phyloP scores from a whole-genome alignment of 2,797 vertebrate species.

The Spheniscus humboldti region DNA sequence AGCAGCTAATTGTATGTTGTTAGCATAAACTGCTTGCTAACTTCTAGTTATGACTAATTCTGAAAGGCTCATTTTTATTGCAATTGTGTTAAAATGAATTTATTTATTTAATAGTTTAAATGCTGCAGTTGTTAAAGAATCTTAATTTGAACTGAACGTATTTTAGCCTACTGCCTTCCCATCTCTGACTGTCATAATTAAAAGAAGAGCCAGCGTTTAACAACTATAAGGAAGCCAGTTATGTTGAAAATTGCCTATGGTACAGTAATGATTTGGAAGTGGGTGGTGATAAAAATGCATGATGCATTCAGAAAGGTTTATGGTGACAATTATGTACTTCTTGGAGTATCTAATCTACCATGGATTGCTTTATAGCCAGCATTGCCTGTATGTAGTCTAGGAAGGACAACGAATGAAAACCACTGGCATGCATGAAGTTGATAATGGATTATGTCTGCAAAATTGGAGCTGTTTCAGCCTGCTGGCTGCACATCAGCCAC shows the following conservation, averaged over 20 bases:
- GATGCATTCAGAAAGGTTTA: background rate
- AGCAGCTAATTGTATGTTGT: background rate
- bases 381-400: background rate
- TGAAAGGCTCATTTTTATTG: conserved; percentile 13
- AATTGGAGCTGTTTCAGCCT: background rate
- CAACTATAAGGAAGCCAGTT: background rate
- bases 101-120: conserved; percentile 34
- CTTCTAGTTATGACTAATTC: conserved; percentile 18
- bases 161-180: background rate
- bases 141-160: background rate
- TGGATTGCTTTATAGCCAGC: background rate
- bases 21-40: conserved; percentile 8
- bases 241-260: background rate
- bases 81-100: background rate
- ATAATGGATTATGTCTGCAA: background rate
- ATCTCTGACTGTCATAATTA: background rate
- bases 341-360: background rate
- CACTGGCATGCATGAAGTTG: background rate
- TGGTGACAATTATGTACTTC: background rate
- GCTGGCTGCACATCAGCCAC: background rate
- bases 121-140: background rate
- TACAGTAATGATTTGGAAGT: background rate
- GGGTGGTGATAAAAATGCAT: background rate
- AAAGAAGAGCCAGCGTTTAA: background rate
- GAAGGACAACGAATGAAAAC: background rate